A percentile compares a stretch with the other conserved stretches of the same genome.
Evolutionary conservation across 1,140 invertebrate species (phyloP).

Genomic region (Dreissena rostriformis): DNA sequence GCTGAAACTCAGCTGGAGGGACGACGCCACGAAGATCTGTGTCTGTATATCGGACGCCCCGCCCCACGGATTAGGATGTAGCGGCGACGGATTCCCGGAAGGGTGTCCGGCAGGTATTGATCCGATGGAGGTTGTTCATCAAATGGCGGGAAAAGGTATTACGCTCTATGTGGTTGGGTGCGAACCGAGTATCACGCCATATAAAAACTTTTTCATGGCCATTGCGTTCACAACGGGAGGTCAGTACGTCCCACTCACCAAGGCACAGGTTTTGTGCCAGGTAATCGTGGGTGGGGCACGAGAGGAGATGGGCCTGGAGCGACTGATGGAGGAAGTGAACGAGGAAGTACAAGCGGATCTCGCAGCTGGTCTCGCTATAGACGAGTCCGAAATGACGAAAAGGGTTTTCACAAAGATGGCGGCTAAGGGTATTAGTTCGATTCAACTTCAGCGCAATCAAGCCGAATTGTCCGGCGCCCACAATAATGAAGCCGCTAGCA

Average conservation of each 20-base stretch:
- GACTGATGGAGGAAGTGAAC: conserved; percentile 73
- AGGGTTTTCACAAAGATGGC: conserved; percentile 56
- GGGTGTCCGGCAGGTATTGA: conserved; percentile 71
- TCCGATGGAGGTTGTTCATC: conserved; percentile 59
- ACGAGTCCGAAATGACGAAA: conserved; percentile 54
- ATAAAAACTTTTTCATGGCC: conserved; percentile 70
- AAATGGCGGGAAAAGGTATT: conserved; percentile 68
- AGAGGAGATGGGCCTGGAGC: conserved; percentile 73
- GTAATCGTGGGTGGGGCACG: conserved; percentile 74
- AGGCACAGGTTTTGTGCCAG: conserved; percentile 64
- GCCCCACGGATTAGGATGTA: conserved; percentile 68
- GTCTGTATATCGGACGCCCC: conserved; percentile 77
- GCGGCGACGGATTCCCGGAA: conserved; percentile 62
- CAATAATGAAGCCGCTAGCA: neutral
- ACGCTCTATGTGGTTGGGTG: conserved; percentile 70
- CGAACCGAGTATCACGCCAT: conserved; percentile 67
- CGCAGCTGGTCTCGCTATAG: conserved; percentile 43
- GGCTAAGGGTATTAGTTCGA: neutral
- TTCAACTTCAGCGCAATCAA: conserved; percentile 22
- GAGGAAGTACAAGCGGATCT: conserved; percentile 64
- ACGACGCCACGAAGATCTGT: conserved; percentile 73
- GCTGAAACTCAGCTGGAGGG: conserved; percentile 70
- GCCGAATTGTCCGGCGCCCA: neutral
- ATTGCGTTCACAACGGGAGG: conserved; percentile 72
- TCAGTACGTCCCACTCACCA: conserved; percentile 67